These are phyloP conservation scores for Pipistrellus nathusii DNA, from an alignment of 2,797 vertebrate species.

Conservation along the genomic window DNA sequence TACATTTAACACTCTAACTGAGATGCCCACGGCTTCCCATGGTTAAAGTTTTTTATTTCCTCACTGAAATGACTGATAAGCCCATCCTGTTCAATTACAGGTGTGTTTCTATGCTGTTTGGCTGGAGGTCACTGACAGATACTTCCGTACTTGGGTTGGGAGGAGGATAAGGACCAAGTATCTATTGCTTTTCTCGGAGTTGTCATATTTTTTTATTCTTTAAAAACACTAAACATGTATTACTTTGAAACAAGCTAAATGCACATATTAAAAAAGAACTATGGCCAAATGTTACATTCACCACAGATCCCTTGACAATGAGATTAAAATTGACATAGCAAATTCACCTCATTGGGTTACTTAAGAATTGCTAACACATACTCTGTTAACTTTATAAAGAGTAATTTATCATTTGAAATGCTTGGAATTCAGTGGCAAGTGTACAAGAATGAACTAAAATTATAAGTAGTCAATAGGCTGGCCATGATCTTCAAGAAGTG, in stretches of 20 bases:
- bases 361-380: constrained; percentile 41
- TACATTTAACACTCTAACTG: background rate
- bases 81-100: background rate
- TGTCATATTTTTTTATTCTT: background rate
- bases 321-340: background rate
- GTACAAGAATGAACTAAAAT: constrained; percentile 48
- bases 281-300: background rate
- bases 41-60: background rate
- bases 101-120: background rate
- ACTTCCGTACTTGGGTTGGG: background rate
- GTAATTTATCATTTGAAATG: constrained; percentile 45
- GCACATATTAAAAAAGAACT: background rate
- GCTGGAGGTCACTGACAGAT: background rate
- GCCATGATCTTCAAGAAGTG: constrained; percentile 38
- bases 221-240: background rate
- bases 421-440: constrained; percentile 60
- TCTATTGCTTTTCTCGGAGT: background rate
- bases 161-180: background rate
- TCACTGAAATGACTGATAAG: background rate
- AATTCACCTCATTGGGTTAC: background rate
- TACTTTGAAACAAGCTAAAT: background rate
- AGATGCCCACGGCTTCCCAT: background rate
- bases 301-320: background rate
- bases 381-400: constrained; percentile 52
- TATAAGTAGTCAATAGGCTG: constrained; percentile 13